Evolutionary conservation across 2,888 invertebrate genomes (phyloP).

Genomic region (Drosophila pseudotalamancana): DNA sequence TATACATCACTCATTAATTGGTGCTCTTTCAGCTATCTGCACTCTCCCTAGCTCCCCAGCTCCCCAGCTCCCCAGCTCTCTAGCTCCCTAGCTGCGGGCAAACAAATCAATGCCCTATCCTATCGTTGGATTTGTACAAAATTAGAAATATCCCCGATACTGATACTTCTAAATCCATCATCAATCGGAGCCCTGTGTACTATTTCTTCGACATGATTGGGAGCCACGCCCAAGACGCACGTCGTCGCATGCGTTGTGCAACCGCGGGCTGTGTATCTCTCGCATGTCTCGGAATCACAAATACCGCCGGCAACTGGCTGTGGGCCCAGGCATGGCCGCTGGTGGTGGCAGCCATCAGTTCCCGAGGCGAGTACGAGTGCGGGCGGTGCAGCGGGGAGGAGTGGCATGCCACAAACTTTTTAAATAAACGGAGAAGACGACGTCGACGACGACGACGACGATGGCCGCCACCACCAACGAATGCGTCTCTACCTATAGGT

Average conservation of each 20-base stretch:
- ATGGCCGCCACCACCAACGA: constrained; percentile 21
- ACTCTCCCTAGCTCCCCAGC: too few species aligned
- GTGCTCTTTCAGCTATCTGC: constrained; percentile 44
- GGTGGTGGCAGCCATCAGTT: constrained; percentile 56
- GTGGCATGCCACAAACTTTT: constrained; percentile 21
- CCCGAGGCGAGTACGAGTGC: neutral
- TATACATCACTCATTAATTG: constrained; percentile 43
- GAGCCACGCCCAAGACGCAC: constrained; percentile 66
- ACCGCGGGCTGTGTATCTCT: constrained; percentile 54
- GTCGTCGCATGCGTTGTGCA: constrained; percentile 61
- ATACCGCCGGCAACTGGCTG: constrained; percentile 67
- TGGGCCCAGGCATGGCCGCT: constrained; percentile 46
- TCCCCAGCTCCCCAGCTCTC: too few species aligned
- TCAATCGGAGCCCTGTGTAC: constrained; percentile 61
- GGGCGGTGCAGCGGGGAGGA: constrained; percentile 2
- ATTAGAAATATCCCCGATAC: constrained; percentile 48
- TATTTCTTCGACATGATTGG: neutral
- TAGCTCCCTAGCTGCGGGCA: neutral
- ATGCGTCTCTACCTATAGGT: constrained; percentile 50
- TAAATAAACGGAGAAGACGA: constrained; percentile 11
- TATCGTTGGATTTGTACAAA: constrained; percentile 25
- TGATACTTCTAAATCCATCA: constrained; percentile 49
- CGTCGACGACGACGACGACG: constrained; percentile 2
- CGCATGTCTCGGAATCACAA: constrained; percentile 30
- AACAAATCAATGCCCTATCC: constrained; percentile 1